Conservation (phyloP, 2,797 vertebrate genomes). For the Pseudochirops corinnae region DNA sequence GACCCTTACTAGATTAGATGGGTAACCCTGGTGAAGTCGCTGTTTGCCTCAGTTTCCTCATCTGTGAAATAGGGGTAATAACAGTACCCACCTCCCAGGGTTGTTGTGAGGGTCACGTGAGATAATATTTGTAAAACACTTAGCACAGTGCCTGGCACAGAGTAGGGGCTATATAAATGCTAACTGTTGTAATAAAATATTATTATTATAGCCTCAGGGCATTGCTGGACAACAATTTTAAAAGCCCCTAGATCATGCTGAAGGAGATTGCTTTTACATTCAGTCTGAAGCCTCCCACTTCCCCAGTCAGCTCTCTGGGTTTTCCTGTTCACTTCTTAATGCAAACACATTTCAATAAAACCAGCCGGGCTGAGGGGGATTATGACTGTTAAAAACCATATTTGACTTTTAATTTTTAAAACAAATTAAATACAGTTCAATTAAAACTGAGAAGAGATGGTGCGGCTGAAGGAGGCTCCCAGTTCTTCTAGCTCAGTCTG, state of each 20-base stretch:
- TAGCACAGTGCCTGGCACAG: neutral
- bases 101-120: neutral
- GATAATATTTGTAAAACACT: neutral
- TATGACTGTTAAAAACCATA: slow-evolving; percentile 85
- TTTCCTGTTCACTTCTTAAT: neutral
- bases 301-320: neutral
- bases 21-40: neutral
- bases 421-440: slow-evolving; percentile 86
- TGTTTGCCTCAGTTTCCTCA: neutral
- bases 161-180: neutral
- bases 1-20: neutral
- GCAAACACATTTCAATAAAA: slow-evolving; percentile 27
- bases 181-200: neutral
- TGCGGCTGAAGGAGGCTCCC: slow-evolving; percentile 66
- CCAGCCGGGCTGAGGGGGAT: slow-evolving; percentile 62
- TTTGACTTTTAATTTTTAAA: slow-evolving; percentile 83
- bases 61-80: neutral
- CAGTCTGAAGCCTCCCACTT: neutral
- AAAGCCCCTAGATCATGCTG: neutral
- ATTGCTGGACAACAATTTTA: neutral
- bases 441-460: slow-evolving; percentile 84
- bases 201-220: neutral
- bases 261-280: neutral
- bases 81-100: neutral
- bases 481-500: slow-evolving; percentile 16